Percentiles rank a stretch among this genome's conserved stretches.
Evolutionary conservation across 2,797 vertebrate species (phyloP).

Genomic region (Scolopax rusticola): DNA sequence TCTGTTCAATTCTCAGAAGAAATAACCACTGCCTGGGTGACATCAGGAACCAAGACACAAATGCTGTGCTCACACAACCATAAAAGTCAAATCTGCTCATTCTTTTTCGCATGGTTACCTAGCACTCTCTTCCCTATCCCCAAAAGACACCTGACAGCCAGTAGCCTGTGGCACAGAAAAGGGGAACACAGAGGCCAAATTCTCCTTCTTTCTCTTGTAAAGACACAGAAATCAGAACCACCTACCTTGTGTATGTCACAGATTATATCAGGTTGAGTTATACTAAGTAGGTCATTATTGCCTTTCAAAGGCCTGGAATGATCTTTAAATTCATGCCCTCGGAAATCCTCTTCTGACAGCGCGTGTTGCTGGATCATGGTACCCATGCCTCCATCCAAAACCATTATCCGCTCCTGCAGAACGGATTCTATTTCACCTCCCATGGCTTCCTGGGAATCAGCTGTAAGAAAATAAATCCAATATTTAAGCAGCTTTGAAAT

Average conservation of each 20-base stretch:
- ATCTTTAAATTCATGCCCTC: constrained; percentile 88
- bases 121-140: neutral
- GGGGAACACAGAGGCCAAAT: neutral
- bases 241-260: constrained; percentile 93
- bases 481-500: neutral
- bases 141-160: neutral
- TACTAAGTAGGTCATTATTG: constrained; percentile 95
- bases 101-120: constrained; percentile 7
- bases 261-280: constrained; percentile 90
- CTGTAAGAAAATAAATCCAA: neutral
- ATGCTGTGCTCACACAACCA: constrained; percentile 6
- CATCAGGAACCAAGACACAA: neutral
- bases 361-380: constrained; percentile 92
- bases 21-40: neutral
- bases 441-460: constrained; percentile 44
- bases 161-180: neutral
- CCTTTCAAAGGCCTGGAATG: constrained; percentile 88
- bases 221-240: neutral
- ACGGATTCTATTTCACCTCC: constrained; percentile 83
- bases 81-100: constrained; percentile 35
- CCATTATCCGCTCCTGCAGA: constrained; percentile 89
- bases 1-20: neutral
- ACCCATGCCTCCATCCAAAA: constrained; percentile 96
- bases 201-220: neutral
- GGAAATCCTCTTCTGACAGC: constrained; percentile 88